Conservation (phyloP, 2,113 vertebrate species). For the Nycticorax nycticorax region DNA sequence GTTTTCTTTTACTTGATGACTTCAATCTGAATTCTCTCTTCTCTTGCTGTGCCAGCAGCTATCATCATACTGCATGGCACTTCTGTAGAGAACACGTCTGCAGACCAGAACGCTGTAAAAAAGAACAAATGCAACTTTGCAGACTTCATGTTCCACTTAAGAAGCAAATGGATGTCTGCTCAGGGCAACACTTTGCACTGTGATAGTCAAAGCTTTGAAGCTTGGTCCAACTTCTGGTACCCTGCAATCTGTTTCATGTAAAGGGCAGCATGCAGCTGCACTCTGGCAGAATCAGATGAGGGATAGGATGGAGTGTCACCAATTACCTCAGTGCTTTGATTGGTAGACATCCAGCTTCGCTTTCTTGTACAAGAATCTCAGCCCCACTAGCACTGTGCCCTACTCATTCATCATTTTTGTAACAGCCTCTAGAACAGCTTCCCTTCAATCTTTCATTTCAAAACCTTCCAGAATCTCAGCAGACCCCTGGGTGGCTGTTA, state of each 20-base stretch:
- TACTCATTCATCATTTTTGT: background rate
- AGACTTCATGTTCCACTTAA: background rate
- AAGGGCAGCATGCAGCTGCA: background rate
- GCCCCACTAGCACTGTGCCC: background rate
- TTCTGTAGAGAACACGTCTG: background rate
- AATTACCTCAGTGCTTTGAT: background rate
- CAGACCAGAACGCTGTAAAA: background rate
- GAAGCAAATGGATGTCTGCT: background rate
- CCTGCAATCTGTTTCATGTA: background rate
- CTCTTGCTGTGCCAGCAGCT: background rate
- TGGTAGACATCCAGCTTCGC: background rate
- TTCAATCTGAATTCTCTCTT: background rate
- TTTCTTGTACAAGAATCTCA: background rate
- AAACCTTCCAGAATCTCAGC: background rate
- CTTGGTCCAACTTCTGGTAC: background rate
- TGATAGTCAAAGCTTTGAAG: background rate
- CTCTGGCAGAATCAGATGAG: background rate
- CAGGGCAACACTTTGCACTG: background rate
- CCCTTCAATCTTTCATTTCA: background rate
- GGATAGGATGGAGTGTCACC: background rate
- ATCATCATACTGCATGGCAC: background rate
- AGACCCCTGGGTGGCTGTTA: background rate
- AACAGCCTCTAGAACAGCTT: background rate
- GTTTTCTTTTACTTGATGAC: background rate
- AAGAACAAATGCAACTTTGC: background rate